Base-by-base conservation (phyloP, 2,888 invertebrate species). In the Caenorhabditis becei region DNA sequence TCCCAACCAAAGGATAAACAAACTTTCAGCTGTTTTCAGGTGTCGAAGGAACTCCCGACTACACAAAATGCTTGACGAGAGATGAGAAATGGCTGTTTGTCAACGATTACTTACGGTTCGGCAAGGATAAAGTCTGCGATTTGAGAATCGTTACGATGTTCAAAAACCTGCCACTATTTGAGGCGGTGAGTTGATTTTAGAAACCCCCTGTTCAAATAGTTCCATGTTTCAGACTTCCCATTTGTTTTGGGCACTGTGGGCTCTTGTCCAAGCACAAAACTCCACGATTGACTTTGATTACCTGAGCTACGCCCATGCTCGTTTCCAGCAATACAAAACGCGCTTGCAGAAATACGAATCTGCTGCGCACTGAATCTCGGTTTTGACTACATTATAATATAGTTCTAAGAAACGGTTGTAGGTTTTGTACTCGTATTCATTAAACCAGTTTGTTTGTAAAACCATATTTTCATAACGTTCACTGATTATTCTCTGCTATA, bases 241-340 rank as follows among this genome's bases (percentile, higher is more conserved):
- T 78, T 81, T 89, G n/a, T 89, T 91, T 77, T 90, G 90, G 90
- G 59, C 87, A 2, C 49, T 89, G 7, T 90, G 90, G 90, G 88
- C 89, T 11, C 82, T 90, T 11, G 88, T 88, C 26, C 90, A 90
- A 65, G 79, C 88, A 1, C 87, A 88, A 82, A 81, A 87, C 67
- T 90, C 90, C 0, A 79, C 83, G 0, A 90, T 90, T 58, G 86
- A 91, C 28, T 90, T 90, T 61, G 88, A 90, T 69, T 90, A 88
- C 70, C 77, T 90, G 41, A 78, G 84, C 10, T 84, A 84, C 49
- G 84, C 75, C 16, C 47, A 77, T 44, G 35, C 71, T 14, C 72
- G 84, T 35, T 80, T 74, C 49, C 67, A 82, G 49, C 82, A 84
- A 28, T 82, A 80, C 53, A 28, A 70, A 26, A 78, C 75, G 35